Evolutionary conservation across 2,888 invertebrate genomes (phyloP).

Genomic region (Lasiommata megera): DNA sequence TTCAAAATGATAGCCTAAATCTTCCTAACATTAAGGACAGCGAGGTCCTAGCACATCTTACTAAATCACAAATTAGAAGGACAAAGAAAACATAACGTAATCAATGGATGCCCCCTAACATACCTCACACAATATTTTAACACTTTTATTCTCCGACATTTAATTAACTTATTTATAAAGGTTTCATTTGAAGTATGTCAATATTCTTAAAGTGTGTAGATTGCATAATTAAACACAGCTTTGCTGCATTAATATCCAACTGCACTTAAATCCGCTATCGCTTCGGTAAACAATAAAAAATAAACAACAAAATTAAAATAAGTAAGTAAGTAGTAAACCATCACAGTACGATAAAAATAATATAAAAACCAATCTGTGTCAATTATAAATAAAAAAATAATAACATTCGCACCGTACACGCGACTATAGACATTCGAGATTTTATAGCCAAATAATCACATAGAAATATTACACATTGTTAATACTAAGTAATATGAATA

Average conservation of each 20-base stretch:
- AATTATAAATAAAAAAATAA: conserved; percentile 30
- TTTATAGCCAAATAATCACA: conserved; percentile 14
- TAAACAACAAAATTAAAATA: conserved; percentile 52
- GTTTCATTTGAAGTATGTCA: conserved; percentile 11
- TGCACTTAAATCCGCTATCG: conserved; percentile 21
- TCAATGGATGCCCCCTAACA: too few species aligned
- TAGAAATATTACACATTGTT: background rate
- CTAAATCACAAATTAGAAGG: too few species aligned
- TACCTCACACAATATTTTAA: too few species aligned
- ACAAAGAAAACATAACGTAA: too few species aligned
- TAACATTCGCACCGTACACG: conserved; percentile 13
- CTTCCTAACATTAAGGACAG: too few species aligned
- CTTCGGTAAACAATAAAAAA: conserved; percentile 39
- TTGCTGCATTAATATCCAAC: conserved; percentile 23
- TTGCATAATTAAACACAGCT: conserved; percentile 27
- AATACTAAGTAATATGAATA: conserved; percentile 26
- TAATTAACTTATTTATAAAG: too few species aligned
- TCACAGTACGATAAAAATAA: conserved; percentile 51
- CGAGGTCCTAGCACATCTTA: too few species aligned
- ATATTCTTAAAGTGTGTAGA: conserved; percentile 16
- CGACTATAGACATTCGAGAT: conserved; percentile 15
- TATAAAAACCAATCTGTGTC: conserved; percentile 39
- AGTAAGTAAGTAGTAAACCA: conserved; percentile 45
- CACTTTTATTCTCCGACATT: background rate
- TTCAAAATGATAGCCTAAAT: too few species aligned